phyloP scores from a whole-genome alignment of 1,140 invertebrate genomes.

The Zaprionus inermis region DNA sequence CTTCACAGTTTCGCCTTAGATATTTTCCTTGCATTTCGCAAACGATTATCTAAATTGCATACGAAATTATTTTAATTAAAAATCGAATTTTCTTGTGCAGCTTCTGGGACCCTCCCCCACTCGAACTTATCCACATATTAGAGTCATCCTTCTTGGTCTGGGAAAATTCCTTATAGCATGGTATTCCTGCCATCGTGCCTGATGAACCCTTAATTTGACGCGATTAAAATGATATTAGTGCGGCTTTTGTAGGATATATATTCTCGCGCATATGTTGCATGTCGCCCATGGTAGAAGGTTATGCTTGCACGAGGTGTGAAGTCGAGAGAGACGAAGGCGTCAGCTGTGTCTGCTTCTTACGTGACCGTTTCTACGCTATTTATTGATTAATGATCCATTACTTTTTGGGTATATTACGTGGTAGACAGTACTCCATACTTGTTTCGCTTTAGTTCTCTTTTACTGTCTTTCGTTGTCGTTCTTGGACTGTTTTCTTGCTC shows the following conservation, averaged over 20 bases:
- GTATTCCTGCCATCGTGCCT: slow-evolving; percentile 42
- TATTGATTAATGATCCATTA: slow-evolving; percentile 80
- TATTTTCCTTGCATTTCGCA: slow-evolving; percentile 52
- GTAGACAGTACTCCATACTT: background rate
- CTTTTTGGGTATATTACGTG: slow-evolving; percentile 36
- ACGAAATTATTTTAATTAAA: slow-evolving; percentile 84
- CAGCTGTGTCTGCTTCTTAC: slow-evolving; percentile 59
- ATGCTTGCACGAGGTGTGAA: slow-evolving; percentile 66
- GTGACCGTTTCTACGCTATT: slow-evolving; percentile 55
- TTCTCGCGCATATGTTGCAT: slow-evolving; percentile 57
- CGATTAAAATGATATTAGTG: slow-evolving; percentile 82
- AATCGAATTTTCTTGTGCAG: slow-evolving; percentile 78
- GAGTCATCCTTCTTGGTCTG: slow-evolving; percentile 23
- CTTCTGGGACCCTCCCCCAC: slow-evolving; percentile 30
- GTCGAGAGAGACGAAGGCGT: slow-evolving; percentile 47
- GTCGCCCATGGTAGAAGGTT: slow-evolving; percentile 34
- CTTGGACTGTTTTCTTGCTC: background rate
- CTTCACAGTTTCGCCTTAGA: slow-evolving; percentile 34
- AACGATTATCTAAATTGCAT: slow-evolving; percentile 84
- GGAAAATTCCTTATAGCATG: slow-evolving; percentile 36
- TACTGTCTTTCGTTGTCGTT: no score
- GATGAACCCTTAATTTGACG: slow-evolving; percentile 73
- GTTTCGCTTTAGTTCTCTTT: background rate
- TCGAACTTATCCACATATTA: slow-evolving; percentile 37
- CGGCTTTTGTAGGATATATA: slow-evolving; percentile 10